Evolutionary conservation across 1,140 invertebrate genomes (phyloP).

Genomic region (Theocolax elegans): DNA sequence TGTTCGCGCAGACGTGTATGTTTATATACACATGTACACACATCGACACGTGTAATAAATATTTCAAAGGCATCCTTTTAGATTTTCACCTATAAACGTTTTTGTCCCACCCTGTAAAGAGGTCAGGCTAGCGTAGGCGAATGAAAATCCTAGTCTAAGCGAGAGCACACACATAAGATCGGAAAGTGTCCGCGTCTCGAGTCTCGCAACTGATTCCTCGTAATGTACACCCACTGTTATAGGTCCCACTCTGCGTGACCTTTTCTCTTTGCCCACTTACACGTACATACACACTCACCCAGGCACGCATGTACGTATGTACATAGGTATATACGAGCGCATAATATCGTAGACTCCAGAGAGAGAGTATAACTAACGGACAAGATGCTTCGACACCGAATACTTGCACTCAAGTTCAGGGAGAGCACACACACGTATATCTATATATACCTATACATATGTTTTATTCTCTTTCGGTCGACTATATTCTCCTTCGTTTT

Average conservation of each 20-base stretch:
- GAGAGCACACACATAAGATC: no score
- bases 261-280: slow-evolving; percentile 7
- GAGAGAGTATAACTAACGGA: slow-evolving; percentile 22
- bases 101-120: no score
- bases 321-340: background rate
- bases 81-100: no score
- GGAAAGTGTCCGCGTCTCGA: slow-evolving; percentile 25
- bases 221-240: slow-evolving; percentile 38
- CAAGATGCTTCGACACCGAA: slow-evolving; percentile 22
- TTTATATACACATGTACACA: no score
- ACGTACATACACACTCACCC: background rate
- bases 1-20: no score
- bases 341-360: no score
- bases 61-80: no score
- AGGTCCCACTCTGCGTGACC: slow-evolving; percentile 36
- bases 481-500: background rate
- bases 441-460: no score
- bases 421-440: slow-evolving; percentile 28
- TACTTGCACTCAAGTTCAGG: slow-evolving; percentile 41
- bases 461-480: no score
- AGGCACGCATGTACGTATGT: background rate
- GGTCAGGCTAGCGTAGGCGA: background rate
- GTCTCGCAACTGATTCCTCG: slow-evolving; percentile 44
- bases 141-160: slow-evolving; percentile 2
- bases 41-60: no score